Base-by-base conservation (phyloP, 1,140 invertebrate genomes). In the Mamestra configurata region DNA sequence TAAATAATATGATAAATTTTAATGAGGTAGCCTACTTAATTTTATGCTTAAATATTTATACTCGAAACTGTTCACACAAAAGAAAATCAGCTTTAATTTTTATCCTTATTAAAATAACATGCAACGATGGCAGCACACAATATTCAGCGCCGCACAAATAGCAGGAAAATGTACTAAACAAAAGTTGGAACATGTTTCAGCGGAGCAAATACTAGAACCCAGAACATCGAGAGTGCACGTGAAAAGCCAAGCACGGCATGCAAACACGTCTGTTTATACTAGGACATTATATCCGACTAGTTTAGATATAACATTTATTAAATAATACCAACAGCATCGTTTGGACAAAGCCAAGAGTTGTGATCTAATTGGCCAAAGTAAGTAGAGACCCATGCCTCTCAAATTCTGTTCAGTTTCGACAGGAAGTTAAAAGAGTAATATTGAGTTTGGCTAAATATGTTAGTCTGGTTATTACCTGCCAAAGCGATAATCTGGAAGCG, bases 181-280 rank as follows among this genome's bases (percentile, higher is more conserved):
- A 64, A 64, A 64, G 59, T 64, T 64, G 1, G n/a, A 40, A 31
- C 35, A 20, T 66, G 61, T 66, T 66, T 7, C 18, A 40, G 22
- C 18, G 18, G 11, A 20, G 18, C 61, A 66, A 37, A 40, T 40
- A 66, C 35, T 20, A 7, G 61, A 55, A 27, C 55, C 15, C 11
- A 59, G 27, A 24, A 27, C 18, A 31, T n/a, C 11, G 7, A 20
- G 61, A 11, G 35, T 11, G 18, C 61, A 66, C n/a, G 35, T 20
- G 61, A 20, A 20, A 40, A 37, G 35, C 18, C 61, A 20, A 40
- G n/a, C 35, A 40, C 61, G 13, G 51, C 22, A 27, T 24, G 51
- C 53, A 57, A 57, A 57, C 53, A 57, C 53, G 22, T 27, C 10
- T 57, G 53, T 57, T 57, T 57, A 57, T 1, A 57, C 22, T 11